Evolutionary conservation across 2,113 vertebrate species (phyloP).

Genomic region (Danio rerio): DNA sequence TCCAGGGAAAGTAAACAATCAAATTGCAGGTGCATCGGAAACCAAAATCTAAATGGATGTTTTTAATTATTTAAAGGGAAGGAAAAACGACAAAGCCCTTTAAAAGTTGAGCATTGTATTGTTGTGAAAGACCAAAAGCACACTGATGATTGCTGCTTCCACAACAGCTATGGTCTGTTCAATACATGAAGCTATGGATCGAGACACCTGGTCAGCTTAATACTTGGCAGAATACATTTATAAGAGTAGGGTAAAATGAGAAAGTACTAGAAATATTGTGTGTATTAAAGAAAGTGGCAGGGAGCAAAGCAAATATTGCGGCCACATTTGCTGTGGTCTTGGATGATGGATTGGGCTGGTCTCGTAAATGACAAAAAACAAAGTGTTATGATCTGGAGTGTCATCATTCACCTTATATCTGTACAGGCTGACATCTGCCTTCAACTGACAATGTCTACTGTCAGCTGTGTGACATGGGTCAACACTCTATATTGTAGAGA

Average conservation of each 20-base stretch:
- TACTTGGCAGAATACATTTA: neutral
- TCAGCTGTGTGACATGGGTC: no score
- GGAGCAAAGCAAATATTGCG: neutral
- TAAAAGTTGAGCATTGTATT: neutral
- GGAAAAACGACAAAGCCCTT: neutral
- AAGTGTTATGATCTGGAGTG: neutral
- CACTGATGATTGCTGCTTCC: neutral
- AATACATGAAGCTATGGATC: neutral
- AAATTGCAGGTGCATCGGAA: conserved; percentile 16
- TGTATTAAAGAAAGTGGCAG: neutral
- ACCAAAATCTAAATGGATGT: conserved; percentile 19
- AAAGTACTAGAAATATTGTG: neutral
- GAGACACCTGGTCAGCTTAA: neutral
- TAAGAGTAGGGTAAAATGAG: neutral
- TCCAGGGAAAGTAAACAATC: conserved; percentile 8
- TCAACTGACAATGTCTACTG: neutral
- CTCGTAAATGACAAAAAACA: neutral
- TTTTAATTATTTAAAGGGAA: conserved; percentile 7
- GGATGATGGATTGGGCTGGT: neutral
- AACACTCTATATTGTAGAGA: no score
- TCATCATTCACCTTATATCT: neutral
- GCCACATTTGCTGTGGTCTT: neutral
- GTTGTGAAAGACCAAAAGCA: neutral
- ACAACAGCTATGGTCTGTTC: neutral
- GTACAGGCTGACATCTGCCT: neutral